These are phyloP conservation scores for Calameuta pallipes DNA, from an alignment of 2,888 invertebrate genomes.

Conservation along the genomic window DNA sequence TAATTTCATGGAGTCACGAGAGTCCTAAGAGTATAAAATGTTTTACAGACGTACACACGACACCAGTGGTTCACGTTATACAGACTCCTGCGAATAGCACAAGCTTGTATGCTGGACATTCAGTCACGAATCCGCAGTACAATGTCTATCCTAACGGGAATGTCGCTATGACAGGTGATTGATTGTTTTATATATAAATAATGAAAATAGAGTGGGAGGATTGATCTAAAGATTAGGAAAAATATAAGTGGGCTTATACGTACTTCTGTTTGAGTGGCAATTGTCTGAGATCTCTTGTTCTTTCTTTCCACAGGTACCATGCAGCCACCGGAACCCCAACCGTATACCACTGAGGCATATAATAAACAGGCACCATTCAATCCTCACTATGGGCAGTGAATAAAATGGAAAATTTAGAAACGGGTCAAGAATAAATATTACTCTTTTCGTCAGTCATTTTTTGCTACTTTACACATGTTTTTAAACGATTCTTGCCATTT, in stretches of 20 bases:
- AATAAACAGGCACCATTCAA: constrained; percentile 55
- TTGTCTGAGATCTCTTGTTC: not conserved
- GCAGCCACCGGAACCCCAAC: constrained; percentile 30
- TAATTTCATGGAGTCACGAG: not conserved
- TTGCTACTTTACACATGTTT: not conserved
- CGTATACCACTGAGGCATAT: constrained; percentile 43
- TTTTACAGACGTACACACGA: constrained; percentile 49
- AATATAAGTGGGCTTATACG: not conserved
- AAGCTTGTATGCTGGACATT: constrained; percentile 9
- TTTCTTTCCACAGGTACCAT: constrained; percentile 26
- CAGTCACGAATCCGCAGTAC: not conserved
- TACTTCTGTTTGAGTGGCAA: not conserved
- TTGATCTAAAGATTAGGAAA: not conserved
- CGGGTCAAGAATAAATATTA: not conserved
- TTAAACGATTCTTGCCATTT: not conserved
- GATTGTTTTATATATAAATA: not conserved
- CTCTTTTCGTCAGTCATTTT: not conserved
- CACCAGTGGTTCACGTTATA: constrained; percentile 41
- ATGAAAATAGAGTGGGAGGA: not conserved
- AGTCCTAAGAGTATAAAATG: not conserved
- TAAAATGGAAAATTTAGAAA: constrained; percentile 1
- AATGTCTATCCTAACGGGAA: not conserved
- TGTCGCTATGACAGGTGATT: not conserved
- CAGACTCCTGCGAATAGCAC: constrained; percentile 32
- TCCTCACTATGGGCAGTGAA: constrained; percentile 41